Evolutionary conservation across 1,140 invertebrate species (phyloP).

Genomic region (Acyrthosiphon pisum): DNA sequence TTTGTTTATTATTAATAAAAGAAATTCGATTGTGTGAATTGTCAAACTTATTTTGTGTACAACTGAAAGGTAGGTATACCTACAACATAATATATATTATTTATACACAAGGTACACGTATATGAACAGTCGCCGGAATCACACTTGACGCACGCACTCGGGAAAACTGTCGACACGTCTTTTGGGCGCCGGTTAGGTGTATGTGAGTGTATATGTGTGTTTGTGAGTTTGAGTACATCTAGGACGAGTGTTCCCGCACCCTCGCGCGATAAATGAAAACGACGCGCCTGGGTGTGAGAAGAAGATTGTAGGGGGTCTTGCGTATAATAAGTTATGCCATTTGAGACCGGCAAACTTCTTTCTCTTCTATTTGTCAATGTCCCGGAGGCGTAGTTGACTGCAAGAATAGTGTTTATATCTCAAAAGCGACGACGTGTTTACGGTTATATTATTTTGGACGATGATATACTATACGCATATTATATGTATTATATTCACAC

Average conservation of each 20-base stretch:
- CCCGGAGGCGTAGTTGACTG: neutral
- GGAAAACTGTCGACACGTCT: neutral
- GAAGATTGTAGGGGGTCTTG: neutral
- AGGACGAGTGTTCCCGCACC: neutral
- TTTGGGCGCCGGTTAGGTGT: neutral
- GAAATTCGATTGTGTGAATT: no score
- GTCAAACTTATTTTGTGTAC: no score
- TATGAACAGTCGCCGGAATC: neutral
- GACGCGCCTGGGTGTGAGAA: rapidly evolving
- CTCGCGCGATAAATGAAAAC: neutral
- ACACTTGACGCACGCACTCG: no score
- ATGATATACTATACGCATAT: constrained; percentile 11
- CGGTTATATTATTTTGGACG: neutral
- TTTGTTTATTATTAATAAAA: no score
- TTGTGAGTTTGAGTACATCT: neutral
- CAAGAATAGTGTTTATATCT: neutral
- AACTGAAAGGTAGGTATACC: no score
- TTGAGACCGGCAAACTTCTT: neutral
- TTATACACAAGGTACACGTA: neutral
- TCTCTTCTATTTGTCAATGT: constrained; percentile 3
- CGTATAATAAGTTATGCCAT: neutral
- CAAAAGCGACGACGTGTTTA: constrained; percentile 7
- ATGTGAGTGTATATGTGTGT: neutral
- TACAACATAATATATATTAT: no score
- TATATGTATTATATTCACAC: neutral